A percentile compares a stretch with the other conserved stretches of the same genome.
Conservation (phyloP, 2,113 vertebrate genomes). For the Oenanthe oenanthe region DNA sequence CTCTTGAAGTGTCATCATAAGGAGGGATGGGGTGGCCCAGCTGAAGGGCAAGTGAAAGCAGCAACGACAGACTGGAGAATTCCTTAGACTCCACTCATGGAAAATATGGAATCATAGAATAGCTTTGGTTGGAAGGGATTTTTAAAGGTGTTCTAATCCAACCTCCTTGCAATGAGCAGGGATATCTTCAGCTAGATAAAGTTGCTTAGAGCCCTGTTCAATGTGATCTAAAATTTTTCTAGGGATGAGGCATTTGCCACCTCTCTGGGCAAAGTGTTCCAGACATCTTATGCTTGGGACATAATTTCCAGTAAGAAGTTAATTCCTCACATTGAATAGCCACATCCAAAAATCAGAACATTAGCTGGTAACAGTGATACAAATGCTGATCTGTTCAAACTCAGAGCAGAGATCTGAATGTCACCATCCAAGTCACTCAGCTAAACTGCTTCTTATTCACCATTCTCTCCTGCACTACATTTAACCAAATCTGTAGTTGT, state of each 20-base stretch:
- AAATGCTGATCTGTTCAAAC: neutral
- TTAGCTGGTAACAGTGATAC: neutral
- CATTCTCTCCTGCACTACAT: neutral
- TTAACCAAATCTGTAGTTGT: neutral
- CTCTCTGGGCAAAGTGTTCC: rapidly evolving
- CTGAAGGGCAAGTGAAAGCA: neutral
- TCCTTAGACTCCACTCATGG: neutral
- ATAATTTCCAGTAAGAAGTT: neutral
- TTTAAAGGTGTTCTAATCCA: neutral
- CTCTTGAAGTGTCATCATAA: neutral
- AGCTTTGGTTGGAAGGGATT: neutral
- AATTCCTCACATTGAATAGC: neutral
- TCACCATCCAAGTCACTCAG: neutral
- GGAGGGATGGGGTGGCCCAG: neutral
- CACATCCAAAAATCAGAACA: neutral
- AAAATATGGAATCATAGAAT: neutral
- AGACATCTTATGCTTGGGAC: neutral
- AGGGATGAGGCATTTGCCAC: neutral
- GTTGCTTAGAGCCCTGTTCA: rapidly evolving
- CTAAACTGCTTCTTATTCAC: neutral
- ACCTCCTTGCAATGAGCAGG: rapidly evolving
- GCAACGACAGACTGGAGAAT: neutral
- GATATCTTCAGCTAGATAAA: neutral
- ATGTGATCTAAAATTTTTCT: neutral
- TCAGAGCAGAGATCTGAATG: neutral